Conservation (phyloP, 2,797 vertebrate species). For the Xerus rutilus region DNA sequence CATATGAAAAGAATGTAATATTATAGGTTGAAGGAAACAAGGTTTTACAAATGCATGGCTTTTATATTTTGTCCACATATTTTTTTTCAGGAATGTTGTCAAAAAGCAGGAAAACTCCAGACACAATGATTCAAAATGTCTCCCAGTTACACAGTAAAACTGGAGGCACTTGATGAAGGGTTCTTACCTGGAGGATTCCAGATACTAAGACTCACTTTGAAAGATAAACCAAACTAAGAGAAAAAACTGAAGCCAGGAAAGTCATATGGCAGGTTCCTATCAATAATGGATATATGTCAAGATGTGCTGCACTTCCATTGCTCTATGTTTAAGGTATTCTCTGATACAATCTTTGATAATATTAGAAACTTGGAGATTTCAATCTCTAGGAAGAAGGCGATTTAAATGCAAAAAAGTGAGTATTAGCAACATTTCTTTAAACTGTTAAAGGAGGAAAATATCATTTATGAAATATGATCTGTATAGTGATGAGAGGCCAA, state of each 20-base stretch:
- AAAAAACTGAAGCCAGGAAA: slow-evolving; percentile 62
- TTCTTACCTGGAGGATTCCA: slow-evolving; percentile 18
- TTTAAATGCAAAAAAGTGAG: not conserved
- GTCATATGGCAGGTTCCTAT: slow-evolving; percentile 14
- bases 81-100: not conserved
- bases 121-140: not conserved
- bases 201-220: slow-evolving; percentile 58
- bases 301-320: not conserved
- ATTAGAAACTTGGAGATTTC: not conserved
- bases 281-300: slow-evolving; percentile 70
- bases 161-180: not conserved
- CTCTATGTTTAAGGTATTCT: slow-evolving; percentile 31
- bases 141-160: not conserved
- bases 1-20: not conserved
- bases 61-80: not conserved
- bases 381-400: not conserved
- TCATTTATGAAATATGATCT: not conserved
- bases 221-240: slow-evolving; percentile 45
- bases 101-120: not conserved
- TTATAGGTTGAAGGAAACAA: not conserved
- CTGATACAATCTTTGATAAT: not conserved
- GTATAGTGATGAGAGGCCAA: not conserved
- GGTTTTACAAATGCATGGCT: not conserved
- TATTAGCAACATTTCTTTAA: not conserved
- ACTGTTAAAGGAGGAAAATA: not conserved